These are phyloP conservation scores for Turnix velox DNA, from an alignment of 2,113 vertebrate species.

Conservation along the genomic window DNA sequence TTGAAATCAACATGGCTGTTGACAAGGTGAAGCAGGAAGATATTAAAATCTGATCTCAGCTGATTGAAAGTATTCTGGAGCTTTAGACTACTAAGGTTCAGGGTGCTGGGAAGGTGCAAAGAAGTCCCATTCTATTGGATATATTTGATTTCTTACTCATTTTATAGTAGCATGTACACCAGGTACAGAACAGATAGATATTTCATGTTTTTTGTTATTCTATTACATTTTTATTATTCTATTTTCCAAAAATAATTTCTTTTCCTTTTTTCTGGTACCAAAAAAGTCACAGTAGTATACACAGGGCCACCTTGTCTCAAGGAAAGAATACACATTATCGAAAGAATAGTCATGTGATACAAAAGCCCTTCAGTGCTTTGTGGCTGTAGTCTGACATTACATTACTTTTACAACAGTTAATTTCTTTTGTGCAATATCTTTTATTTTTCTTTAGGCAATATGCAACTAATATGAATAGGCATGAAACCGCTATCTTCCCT, in stretches of 20 bases:
- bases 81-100: background rate
- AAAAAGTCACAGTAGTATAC: background rate
- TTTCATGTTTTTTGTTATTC: background rate
- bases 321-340: background rate
- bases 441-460: background rate
- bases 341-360: background rate
- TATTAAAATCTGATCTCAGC: background rate
- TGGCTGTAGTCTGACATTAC: background rate
- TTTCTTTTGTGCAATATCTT: background rate
- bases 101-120: background rate
- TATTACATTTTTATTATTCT: background rate
- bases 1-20: background rate
- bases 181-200: background rate
- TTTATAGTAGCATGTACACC: background rate
- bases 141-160: background rate
- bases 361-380: background rate
- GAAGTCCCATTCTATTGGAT: background rate
- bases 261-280: background rate
- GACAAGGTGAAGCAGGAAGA: background rate
- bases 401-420: background rate
- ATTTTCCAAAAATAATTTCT: background rate
- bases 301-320: background rate
- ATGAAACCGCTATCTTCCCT: background rate
- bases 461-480: background rate
- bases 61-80: background rate